Conservation (phyloP, 2,888 invertebrate genomes). For the Heliconius aoede region DNA sequence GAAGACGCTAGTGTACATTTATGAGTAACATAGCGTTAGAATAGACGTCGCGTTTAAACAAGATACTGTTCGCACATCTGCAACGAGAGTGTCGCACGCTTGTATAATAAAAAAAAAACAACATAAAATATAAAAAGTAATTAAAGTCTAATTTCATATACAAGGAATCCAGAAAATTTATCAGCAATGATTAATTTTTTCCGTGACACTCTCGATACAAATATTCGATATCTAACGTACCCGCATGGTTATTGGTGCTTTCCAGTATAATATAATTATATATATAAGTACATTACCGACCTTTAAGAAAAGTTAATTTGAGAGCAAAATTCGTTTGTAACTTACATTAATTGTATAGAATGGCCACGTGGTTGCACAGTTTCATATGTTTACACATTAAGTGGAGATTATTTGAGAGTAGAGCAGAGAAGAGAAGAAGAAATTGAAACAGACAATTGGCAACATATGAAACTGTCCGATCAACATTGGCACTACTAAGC, state of each 20-base stretch:
- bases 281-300: constrained; percentile 59
- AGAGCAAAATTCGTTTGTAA: constrained; percentile 62
- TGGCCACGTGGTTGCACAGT: constrained; percentile 72
- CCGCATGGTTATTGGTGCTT: constrained; percentile 72
- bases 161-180: neutral
- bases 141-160: neutral
- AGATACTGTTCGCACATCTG: constrained; percentile 40
- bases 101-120: neutral
- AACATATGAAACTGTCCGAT: constrained; percentile 55
- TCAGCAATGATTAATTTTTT: neutral
- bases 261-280: constrained; percentile 58
- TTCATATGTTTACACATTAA: constrained; percentile 45
- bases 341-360: constrained; percentile 66
- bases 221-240: constrained; percentile 51
- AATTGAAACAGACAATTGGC: constrained; percentile 36
- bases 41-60: constrained; percentile 57
- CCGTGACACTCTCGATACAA: neutral
- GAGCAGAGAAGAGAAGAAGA: constrained; percentile 22
- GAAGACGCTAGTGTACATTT: constrained; percentile 76
- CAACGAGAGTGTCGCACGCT: constrained; percentile 1
- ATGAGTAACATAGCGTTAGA: constrained; percentile 64
- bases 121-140: neutral
- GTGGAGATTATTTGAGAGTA: constrained; percentile 18
- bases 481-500: constrained; percentile 71
- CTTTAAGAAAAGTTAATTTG: constrained; percentile 61